Base-by-base conservation (phyloP, 2,113 vertebrate species). In the Corydoras maculifer region DNA sequence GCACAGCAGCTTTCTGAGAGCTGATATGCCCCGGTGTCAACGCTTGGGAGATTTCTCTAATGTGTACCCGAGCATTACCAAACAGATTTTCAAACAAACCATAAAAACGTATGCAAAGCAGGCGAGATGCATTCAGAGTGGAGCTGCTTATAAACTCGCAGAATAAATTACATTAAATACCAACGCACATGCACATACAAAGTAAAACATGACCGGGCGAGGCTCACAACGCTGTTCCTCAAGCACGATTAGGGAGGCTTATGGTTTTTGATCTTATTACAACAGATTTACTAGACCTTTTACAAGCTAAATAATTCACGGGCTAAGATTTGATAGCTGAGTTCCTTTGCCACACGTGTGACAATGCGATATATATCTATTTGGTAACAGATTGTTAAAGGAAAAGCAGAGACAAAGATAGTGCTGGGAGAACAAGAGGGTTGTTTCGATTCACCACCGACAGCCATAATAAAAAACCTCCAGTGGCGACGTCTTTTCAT, bases 351-450 rank as follows among this genome's bases (percentile, higher is more conserved):
- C 87, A 83, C 80, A 82, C 81, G 82, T 81, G 84, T 82, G 77
- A 85, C 77, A 85, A 85, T 84, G 83, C 84, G 85, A 87, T 88
- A 83, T 86, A 86, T 87, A 87, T 86, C 85, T 88, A 81, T 68
- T 75, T 64, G 73, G 73, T 48, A 49, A 68, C 54, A 65, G 49
- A 66, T 66, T 68, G 76, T 57, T 53, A 74, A 11, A 18, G 66
- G 69, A 62, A 71, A 71, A 75, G 61, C 65, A 79, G 75, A 82
- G 65, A 77, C 65, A 81, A 85, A 77, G 75, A 77, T 54, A 65
- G 71, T 70, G 78, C 68, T 77, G 86, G 78, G 77, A 65, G 67
- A 35, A 54, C 11, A 86, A 86, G 86, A 84, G 82, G 84, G 83
- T 87, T 81, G 75, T 77, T 79, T 58, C 80, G 80, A 84, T 76